Evolutionary conservation across 1,140 invertebrate genomes (phyloP).

Genomic region (Bicyclus anynana): DNA sequence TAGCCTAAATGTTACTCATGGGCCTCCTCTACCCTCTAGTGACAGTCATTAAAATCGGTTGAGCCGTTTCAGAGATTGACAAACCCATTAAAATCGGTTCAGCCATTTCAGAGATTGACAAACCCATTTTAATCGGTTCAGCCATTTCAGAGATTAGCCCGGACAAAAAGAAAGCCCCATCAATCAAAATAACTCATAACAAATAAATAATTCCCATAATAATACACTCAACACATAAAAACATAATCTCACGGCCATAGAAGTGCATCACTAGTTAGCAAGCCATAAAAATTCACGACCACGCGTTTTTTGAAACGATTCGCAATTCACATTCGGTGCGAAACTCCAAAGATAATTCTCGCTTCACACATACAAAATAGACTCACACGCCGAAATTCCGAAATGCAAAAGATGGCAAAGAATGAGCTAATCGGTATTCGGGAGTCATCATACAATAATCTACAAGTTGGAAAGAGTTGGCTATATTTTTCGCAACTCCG

Average conservation of each 20-base stretch:
- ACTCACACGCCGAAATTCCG: conserved; percentile 52
- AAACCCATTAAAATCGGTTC: too few species aligned
- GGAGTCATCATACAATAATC: conserved; percentile 67
- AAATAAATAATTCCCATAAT: too few species aligned
- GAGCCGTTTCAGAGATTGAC: too few species aligned
- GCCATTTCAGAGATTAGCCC: too few species aligned
- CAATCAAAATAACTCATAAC: too few species aligned
- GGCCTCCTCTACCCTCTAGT: too few species aligned
- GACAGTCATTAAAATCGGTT: too few species aligned
- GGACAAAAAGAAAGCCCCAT: too few species aligned
- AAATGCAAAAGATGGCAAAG: conserved; percentile 54
- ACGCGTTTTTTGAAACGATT: conserved; percentile 50
- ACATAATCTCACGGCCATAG: not conserved
- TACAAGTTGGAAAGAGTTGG: conserved; percentile 50
- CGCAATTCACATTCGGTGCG: conserved; percentile 55
- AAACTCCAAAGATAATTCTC: conserved; percentile 60
- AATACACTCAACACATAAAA: not conserved
- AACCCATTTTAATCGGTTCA: too few species aligned
- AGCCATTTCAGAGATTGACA: too few species aligned
- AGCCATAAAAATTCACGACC: conserved; percentile 45
- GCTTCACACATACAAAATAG: conserved; percentile 48
- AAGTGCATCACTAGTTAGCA: conserved; percentile 20
- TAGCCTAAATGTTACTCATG: too few species aligned
- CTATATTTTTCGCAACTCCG: conserved; percentile 46
- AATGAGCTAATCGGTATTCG: conserved; percentile 70